These are phyloP conservation scores for Anthopleura xanthogrammica DNA, from an alignment of 92 coral and sea anemone genomes.

Conservation along the genomic window DNA sequence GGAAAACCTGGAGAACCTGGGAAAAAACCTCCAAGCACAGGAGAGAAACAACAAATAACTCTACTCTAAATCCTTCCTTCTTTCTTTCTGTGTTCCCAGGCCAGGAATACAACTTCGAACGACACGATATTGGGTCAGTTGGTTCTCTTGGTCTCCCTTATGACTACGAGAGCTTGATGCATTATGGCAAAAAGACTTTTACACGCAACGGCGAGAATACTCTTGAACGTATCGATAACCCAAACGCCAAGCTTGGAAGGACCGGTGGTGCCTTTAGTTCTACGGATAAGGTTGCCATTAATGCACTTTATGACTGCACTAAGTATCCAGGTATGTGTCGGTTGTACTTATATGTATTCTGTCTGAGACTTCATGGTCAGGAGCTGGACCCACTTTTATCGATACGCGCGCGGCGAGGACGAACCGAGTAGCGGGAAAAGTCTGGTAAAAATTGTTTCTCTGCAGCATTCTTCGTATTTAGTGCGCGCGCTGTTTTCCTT, in stretches of 20 bases:
- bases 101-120: constrained; percentile 19
- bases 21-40: no score
- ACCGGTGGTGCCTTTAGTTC: constrained; percentile 6
- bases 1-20: no score
- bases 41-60: no score
- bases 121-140: constrained; percentile 1
- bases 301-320: constrained; percentile 33
- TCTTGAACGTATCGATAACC: constrained; percentile 20
- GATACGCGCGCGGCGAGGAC: no score
- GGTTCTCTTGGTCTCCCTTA: constrained; percentile 27
- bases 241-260: constrained; percentile 28
- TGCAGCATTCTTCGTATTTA: no score
- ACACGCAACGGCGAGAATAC: constrained; percentile 29
- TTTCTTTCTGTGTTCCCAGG: constrained; percentile 11
- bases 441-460: no score
- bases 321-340: constrained; percentile 21
- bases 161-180: constrained; percentile 40
- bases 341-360: neutral
- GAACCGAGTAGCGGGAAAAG: no score
- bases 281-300: constrained; percentile 26
- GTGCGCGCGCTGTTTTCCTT: no score
- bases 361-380: neutral
- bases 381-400: no score
- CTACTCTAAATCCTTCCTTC: neutral
- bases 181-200: constrained; percentile 29